phyloP scores from a whole-genome alignment of 2,113 vertebrate genomes.

The Gadus chalcogrammus region DNA sequence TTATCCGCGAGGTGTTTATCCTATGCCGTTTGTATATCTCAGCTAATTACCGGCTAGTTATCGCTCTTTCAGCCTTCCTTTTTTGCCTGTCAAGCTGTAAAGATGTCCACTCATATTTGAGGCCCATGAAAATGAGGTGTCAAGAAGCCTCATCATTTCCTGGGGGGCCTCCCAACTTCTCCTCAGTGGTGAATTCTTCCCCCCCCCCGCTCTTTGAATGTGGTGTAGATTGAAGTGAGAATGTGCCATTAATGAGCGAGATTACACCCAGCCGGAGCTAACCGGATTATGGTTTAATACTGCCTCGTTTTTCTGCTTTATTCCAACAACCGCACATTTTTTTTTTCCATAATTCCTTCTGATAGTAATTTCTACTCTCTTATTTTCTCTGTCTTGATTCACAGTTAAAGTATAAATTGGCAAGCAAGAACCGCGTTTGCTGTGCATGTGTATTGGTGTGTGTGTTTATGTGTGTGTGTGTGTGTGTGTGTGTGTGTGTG shows the following conservation, averaged over 20 bases:
- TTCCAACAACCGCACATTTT: conserved; percentile 24
- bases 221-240: conserved; percentile 52
- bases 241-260: conserved; percentile 60
- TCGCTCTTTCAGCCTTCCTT: conserved; percentile 4
- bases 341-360: conserved; percentile 21
- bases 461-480: too few species aligned
- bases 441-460: too few species aligned
- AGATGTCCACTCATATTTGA: conserved; percentile 35
- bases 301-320: conserved; percentile 42
- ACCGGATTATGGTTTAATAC: conserved; percentile 64
- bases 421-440: too few species aligned
- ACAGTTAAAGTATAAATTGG: too few species aligned
- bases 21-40: conserved; percentile 43
- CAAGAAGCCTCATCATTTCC: conserved; percentile 38
- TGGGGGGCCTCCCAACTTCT: conserved; percentile 38
- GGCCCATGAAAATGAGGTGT: conserved; percentile 43
- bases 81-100: conserved; percentile 37
- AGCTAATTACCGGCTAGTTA: conserved; percentile 46
- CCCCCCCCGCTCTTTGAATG: conserved; percentile 48
- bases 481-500: background rate
- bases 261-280: conserved; percentile 63
- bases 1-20: conserved; percentile 19
- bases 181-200: conserved; percentile 27
- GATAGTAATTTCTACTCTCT: too few species aligned
- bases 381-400: too few species aligned